phyloP scores from a whole-genome alignment of 2,888 invertebrate genomes.

The Sphaerophoria taeniata region DNA sequence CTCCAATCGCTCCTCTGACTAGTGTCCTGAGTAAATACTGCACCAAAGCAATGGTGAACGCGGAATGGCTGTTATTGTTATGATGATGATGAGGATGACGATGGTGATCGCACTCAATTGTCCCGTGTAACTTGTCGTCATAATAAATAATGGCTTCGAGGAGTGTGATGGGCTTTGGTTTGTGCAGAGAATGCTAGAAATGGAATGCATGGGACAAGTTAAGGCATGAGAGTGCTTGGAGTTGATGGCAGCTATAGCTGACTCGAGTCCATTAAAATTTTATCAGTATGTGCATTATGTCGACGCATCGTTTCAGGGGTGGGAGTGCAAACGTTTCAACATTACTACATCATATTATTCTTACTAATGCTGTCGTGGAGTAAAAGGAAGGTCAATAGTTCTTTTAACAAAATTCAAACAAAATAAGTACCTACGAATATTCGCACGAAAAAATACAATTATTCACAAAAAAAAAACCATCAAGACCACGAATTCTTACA shows the following conservation, averaged over 20 bases:
- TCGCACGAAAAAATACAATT: too few species aligned
- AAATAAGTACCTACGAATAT: too few species aligned
- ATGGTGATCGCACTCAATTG: conserved; percentile 73
- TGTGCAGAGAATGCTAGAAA: neutral
- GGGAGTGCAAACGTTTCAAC: too few species aligned
- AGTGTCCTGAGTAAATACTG: conserved; percentile 34
- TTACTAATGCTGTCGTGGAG: too few species aligned
- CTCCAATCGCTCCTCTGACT: conserved; percentile 31
- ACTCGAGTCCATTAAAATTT: conserved; percentile 66
- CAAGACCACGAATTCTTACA: too few species aligned
- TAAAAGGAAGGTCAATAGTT: too few species aligned
- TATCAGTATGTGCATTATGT: conserved; percentile 52
- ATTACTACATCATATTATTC: too few species aligned
- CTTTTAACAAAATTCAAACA: too few species aligned
- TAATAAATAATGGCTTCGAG: neutral
- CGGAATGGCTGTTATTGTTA: conserved; percentile 55
- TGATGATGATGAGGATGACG: conserved; percentile 66
- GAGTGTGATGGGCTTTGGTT: neutral
- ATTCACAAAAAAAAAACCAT: too few species aligned
- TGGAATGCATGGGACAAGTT: conserved; percentile 7
- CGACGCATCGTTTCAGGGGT: conserved; percentile 41
- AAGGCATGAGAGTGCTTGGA: conserved; percentile 1
- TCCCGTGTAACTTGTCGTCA: conserved; percentile 51
- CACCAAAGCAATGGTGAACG: conserved; percentile 44
- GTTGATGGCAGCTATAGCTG: neutral